Base-by-base conservation (phyloP, 2,113 vertebrate species). In the Butorides virescens region DNA sequence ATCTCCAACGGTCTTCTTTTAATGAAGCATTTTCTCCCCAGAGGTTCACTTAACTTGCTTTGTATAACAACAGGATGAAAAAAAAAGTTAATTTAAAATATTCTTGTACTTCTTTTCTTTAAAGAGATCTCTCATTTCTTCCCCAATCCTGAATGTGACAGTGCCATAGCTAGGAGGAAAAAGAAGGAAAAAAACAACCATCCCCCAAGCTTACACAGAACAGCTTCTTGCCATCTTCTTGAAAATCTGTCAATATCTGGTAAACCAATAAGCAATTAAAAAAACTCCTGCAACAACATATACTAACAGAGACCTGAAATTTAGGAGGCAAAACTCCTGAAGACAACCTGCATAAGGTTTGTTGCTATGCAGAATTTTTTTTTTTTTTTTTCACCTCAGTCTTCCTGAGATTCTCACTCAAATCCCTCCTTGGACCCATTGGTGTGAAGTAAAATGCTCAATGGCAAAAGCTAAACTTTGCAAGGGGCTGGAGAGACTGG, bases 171-270 rank as follows among this genome's bases (percentile, higher is more conserved):
- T 39, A 47, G 26, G 10, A 77, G 10, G 15, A 39, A 74, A 50
- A 62, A 74, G 9, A n/a, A 27, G 10, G 18, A 50, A 73, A 76
- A 58, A 2, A 0, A 2, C 15, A 15, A 72, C 11, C 23, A 61
- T 47, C 15, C 53, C 34, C 39, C 18, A 47, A 4, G 4, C 5
- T 4, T 4, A 5, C 18, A 46, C 0, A 1, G 6, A 85, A 58
- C 34, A 94, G 39, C 17, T 62, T 80, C 25, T 27, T 66, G 46
- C 36, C 22, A 34, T 50, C 39, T 88, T 66, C 56, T 32, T 76
- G 16, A 76, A 86, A 84, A 63, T 34, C 5, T 53, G 10, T 55
- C 74, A 62, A 3, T 32, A 78, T 44, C 15, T 46, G 16, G 27
- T 26, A 80, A 84, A 52, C 21, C 15, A 81, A 65, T 37, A 36